Evolutionary conservation across 2,888 invertebrate species (phyloP), one percentile per base, ranked within the genome.

Genomic region (Laspeyria flexula): DNA sequence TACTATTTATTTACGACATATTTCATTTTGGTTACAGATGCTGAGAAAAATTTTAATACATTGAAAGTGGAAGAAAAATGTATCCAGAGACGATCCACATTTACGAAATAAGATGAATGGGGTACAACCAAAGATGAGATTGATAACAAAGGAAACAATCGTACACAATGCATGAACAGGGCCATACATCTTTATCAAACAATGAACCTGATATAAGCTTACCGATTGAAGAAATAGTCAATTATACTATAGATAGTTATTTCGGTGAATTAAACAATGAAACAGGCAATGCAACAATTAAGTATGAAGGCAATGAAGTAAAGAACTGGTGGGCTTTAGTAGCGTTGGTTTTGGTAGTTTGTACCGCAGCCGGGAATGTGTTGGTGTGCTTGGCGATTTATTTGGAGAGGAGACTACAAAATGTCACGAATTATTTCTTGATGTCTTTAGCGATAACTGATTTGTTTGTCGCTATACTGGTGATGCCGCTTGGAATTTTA

Each of bases 381-480:
- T 91, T 99, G 53, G 99, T 99, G 39, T 99, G 98, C 77, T 87
- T 98, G 70, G 99, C 99, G 16, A 98, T 99, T 73, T 95, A 96
- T 60, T 95, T 97, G 94, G 99, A 99, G 83, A 94, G 97, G 48
- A 94, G 98, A 11, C 92, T 99, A 55, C 99, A 99, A 88, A 99
- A 98, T 93, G 98, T 98, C 54, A 99, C 99, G 75, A 99, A 99
- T 89, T 99, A 98, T 86, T 99, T 99, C 82, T 93, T 99, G 76
- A 96, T 99, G 95, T 99, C 98, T 3, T 88, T 99, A 79, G 98
- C 99, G 44, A 96, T 99, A 65, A 99, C 99, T 10, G 99, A 99
- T 88, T 94, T 99, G 40, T 95, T 99, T 93, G 98, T 99, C 1
- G 98, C 98, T 34, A 94, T 98, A 16, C 92, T 99, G 67, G 99